Conservation (phyloP, 2,888 invertebrate species). For the Lordiphosa fenestrarum region DNA sequence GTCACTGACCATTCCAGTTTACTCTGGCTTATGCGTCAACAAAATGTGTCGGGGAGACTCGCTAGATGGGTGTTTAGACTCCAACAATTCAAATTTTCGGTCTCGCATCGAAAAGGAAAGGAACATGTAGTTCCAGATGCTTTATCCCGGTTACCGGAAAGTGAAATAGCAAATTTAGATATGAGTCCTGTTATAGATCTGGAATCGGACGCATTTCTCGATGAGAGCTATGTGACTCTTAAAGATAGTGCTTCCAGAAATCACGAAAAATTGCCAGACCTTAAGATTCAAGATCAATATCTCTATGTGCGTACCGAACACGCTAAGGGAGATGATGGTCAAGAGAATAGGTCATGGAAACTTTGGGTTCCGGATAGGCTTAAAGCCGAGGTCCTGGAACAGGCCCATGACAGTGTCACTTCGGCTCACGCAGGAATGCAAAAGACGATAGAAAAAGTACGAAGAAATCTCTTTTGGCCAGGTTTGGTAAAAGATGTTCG, state of each 20-base stretch:
- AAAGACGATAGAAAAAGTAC: conserved; percentile 15
- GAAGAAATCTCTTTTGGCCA: conserved; percentile 19
- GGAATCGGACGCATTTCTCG: not conserved
- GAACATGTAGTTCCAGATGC: conserved; percentile 3
- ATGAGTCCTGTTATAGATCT: not conserved
- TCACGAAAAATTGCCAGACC: not conserved
- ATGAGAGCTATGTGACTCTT: too few relatives aligned
- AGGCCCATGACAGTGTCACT: conserved; percentile 9
- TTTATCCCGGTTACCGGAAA: not conserved
- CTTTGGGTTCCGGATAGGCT: conserved; percentile 10
- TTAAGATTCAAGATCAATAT: not conserved
- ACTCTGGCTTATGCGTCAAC: conserved; percentile 13
- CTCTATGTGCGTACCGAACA: conserved; percentile 11
- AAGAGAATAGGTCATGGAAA: conserved; percentile 4
- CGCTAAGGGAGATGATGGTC: not conserved
- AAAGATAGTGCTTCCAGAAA: not conserved
- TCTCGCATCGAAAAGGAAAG: conserved; percentile 3
- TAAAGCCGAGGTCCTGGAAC: conserved; percentile 6
- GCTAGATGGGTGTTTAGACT: not conserved
- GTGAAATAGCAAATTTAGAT: not conserved
- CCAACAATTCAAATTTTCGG: conserved; percentile 2
- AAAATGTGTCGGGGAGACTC: conserved; percentile 1
- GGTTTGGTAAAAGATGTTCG: conserved; percentile 13
- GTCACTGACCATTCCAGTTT: conserved; percentile 10
- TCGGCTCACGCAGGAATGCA: conserved; percentile 19